Conservation (phyloP, 2,113 vertebrate species). For the Halcyon senegalensis region DNA sequence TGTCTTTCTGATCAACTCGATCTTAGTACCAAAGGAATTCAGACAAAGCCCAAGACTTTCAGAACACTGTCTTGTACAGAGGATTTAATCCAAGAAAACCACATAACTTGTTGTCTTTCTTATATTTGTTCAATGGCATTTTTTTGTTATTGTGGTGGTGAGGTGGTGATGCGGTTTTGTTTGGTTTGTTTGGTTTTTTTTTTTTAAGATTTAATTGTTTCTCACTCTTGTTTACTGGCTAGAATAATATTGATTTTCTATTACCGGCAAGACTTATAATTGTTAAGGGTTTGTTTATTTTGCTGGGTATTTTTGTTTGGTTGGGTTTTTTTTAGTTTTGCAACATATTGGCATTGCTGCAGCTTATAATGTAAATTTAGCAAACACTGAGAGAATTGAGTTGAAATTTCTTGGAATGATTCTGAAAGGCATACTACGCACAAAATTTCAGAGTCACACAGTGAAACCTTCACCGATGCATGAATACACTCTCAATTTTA, state of each 20-base stretch:
- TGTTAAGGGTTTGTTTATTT: neutral
- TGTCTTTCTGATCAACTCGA: neutral
- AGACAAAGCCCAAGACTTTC: neutral
- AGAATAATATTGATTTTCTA: neutral
- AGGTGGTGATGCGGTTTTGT: rapidly evolving
- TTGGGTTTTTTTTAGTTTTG: neutral
- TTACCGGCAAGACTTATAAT: neutral
- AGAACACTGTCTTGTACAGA: neutral
- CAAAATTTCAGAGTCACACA: neutral
- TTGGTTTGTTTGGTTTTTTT: neutral
- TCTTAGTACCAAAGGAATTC: neutral
- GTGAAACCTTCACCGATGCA: neutral
- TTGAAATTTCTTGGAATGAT: neutral
- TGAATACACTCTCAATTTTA: neutral
- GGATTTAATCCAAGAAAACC: neutral
- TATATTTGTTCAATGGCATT: neutral
- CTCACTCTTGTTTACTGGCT: neutral
- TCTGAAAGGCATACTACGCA: neutral
- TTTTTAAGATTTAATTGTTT: neutral
- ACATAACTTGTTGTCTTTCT: neutral
- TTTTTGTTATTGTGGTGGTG: neutral
- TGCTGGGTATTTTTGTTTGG: neutral
- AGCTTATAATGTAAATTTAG: neutral
- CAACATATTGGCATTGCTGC: neutral
- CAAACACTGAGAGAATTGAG: neutral